Conservation (phyloP, 1,140 invertebrate species). For the Proctacanthus coquilletti region DNA sequence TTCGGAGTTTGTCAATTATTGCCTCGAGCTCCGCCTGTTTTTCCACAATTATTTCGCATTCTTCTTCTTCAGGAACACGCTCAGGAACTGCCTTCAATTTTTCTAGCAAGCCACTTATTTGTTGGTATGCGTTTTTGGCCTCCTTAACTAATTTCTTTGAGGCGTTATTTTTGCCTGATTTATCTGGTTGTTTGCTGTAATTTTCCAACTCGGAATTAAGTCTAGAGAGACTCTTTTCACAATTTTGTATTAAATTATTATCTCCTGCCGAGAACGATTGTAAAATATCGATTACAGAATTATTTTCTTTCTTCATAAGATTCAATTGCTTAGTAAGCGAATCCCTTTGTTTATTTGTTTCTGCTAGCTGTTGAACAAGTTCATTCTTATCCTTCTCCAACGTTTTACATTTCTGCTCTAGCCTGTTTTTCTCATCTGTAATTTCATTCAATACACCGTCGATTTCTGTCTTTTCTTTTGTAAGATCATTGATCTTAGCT, state of each 20-base stretch:
- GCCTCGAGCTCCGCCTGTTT: conserved; percentile 30
- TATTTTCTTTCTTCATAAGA: conserved; percentile 21
- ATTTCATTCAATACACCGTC: conserved; percentile 8
- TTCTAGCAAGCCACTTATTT: conserved; percentile 19
- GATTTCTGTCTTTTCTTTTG: conserved; percentile 39
- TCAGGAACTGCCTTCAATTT: conserved; percentile 34
- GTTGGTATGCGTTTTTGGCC: conserved; percentile 21
- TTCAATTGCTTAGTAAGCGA: conserved; percentile 20
- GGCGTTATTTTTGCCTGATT: conserved; percentile 22
- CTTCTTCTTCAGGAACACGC: conserved; percentile 26
- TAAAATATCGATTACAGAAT: no score
- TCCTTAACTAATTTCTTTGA: conserved; percentile 27
- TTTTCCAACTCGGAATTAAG: conserved; percentile 23
- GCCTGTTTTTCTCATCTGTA: conserved; percentile 10
- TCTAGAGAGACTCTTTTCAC: conserved; percentile 18
- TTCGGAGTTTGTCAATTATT: conserved; percentile 11
- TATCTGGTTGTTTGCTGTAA: conserved; percentile 22
- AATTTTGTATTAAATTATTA: conserved; percentile 14
- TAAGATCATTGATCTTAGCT: conserved; percentile 35
- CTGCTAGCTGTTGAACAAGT: conserved; percentile 12
- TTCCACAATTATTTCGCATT: conserved; percentile 30
- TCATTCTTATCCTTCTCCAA: conserved; percentile 13
- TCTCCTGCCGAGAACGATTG: no score
- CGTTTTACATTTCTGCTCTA: conserved; percentile 13
- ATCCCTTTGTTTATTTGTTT: conserved; percentile 10